Percentiles rank a stretch among this genome's conserved stretches.
Conservation (phyloP, 2,797 vertebrate genomes). For the Artibeus lituratus region DNA sequence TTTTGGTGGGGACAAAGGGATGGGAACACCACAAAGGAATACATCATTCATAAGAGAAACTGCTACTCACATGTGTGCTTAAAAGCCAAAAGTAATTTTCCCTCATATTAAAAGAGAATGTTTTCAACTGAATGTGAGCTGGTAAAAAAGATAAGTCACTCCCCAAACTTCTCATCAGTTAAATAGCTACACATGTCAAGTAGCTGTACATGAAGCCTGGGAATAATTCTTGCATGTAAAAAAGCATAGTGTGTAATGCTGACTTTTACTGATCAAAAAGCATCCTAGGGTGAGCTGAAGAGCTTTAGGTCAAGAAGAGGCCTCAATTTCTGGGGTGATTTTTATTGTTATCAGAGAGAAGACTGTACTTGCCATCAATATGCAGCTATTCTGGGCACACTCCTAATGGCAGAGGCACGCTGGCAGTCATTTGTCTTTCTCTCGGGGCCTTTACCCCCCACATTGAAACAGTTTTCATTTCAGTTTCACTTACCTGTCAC, state of each 20-base stretch:
- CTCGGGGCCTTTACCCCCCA: not conserved
- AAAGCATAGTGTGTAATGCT: conserved; percentile 77
- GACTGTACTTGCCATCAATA: conserved; percentile 13
- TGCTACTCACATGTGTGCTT: conserved; percentile 47
- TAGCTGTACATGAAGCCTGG: conserved; percentile 43
- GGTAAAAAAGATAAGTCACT: conserved; percentile 73
- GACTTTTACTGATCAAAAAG: conserved; percentile 80
- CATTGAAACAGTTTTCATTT: conserved; percentile 45
- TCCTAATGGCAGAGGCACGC: not conserved
- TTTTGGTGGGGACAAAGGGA: conserved; percentile 25
- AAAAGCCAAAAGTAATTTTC: conserved; percentile 66
- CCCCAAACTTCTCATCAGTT: conserved; percentile 57
- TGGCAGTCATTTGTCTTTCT: not conserved
- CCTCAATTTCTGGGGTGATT: conserved; percentile 59
- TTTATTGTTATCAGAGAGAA: conserved; percentile 75
- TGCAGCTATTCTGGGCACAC: not conserved
- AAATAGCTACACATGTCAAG: conserved; percentile 74
- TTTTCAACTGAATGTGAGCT: conserved; percentile 67
- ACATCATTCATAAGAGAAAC: conserved; percentile 64
- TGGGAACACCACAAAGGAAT: conserved; percentile 32
- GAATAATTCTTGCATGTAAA: conserved; percentile 75
- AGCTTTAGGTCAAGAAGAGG: conserved; percentile 71
- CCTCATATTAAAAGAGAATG: conserved; percentile 72
- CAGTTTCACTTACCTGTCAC: conserved; percentile 37
- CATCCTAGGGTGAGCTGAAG: conserved; percentile 70